Evolutionary conservation across 2,113 vertebrate species (phyloP).

Genomic region (Zosterops lateralis): DNA sequence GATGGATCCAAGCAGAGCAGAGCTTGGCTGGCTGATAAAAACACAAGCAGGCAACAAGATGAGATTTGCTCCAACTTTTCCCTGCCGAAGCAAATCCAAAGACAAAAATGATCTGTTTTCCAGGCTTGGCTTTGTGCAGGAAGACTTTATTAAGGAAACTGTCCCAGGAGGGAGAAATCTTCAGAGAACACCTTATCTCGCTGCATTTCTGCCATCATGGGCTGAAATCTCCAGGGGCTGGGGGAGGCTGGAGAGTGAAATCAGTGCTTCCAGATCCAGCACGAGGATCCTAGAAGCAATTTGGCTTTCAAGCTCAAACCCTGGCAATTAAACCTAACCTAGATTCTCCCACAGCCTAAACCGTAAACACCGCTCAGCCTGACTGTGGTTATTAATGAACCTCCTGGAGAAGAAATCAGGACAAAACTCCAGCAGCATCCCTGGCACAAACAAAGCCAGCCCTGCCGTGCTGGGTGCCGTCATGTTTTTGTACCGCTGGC

Average conservation of each 20-base stretch:
- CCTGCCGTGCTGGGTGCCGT: slow-evolving; percentile 38
- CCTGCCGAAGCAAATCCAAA: not conserved
- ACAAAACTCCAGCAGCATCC: slow-evolving; percentile 16
- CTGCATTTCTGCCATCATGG: slow-evolving; percentile 26
- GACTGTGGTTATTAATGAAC: slow-evolving; percentile 39
- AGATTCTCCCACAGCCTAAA: slow-evolving; percentile 37
- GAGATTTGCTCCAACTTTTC: not conserved
- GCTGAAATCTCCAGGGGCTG: slow-evolving; percentile 15
- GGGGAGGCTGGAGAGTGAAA: not conserved
- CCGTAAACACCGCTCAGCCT: not conserved
- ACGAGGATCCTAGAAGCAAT: slow-evolving; percentile 9
- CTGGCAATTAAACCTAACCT: slow-evolving; percentile 56
- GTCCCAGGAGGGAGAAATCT: slow-evolving; percentile 7
- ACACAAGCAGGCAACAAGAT: not conserved
- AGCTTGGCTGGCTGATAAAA: not conserved
- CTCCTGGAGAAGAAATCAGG: slow-evolving; percentile 43
- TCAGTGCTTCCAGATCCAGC: slow-evolving; percentile 1
- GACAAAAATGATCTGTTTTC: not conserved
- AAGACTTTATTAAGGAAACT: not conserved
- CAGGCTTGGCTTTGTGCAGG: not conserved
- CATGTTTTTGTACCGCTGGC: not conserved
- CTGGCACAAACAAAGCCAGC: slow-evolving; percentile 3
- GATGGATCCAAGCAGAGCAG: fast-evolving
- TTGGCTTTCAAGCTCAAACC: slow-evolving; percentile 40
- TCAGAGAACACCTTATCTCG: not conserved